Evolutionary conservation across 2,113 vertebrate genomes (phyloP).

Genomic region (Chrysemys picta): DNA sequence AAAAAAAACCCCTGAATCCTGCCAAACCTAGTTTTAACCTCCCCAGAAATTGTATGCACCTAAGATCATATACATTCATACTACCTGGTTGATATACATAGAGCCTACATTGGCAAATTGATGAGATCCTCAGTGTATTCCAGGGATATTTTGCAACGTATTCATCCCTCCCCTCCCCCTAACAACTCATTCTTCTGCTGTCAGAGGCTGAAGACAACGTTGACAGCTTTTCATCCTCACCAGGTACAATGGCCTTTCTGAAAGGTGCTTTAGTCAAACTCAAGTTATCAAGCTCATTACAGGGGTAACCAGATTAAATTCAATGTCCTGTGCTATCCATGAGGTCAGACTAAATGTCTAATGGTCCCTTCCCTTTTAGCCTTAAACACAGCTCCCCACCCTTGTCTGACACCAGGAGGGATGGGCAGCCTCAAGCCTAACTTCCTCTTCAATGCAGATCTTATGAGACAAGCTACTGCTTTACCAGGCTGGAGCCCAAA

Average conservation of each 20-base stretch:
- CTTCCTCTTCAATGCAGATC: accelerated
- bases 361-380: not conserved
- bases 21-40: not conserved
- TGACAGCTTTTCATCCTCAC: too few relatives aligned
- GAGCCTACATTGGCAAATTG: not conserved
- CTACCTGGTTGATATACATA: not conserved
- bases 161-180: too few relatives aligned
- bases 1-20: too few relatives aligned
- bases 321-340: too few relatives aligned
- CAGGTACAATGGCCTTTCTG: too few relatives aligned
- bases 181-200: too few relatives aligned
- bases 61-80: not conserved
- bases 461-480: not conserved
- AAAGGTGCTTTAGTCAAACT: too few relatives aligned
- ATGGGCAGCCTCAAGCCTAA: not conserved
- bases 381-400: not conserved
- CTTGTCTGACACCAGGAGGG: not conserved
- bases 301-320: too few relatives aligned
- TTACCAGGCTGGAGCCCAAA: not conserved
- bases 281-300: too few relatives aligned
- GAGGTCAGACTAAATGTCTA: not conserved
- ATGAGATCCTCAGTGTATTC: too few relatives aligned
- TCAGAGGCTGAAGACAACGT: too few relatives aligned
- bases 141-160: too few relatives aligned
- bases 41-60: not conserved